A percentile compares a stretch with the other conserved stretches of the same genome.
Conservation (phyloP, 1,140 invertebrate species). For the Drosophila repletoides region DNA sequence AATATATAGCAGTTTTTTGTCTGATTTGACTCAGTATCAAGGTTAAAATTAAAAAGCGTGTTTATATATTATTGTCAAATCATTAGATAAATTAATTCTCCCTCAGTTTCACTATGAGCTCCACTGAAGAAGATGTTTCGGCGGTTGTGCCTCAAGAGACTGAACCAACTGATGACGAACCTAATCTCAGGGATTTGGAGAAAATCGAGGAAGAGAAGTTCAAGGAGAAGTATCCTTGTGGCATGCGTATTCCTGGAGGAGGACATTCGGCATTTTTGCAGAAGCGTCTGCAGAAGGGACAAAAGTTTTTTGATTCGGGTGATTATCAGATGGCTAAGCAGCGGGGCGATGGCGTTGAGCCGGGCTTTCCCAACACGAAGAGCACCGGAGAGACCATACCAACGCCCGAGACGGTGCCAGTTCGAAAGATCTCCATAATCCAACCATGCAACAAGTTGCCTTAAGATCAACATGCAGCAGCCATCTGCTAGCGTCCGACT, state of each 20-base stretch:
- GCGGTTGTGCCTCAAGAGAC: constrained; percentile 68
- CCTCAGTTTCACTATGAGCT: constrained; percentile 54
- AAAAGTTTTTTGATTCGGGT: constrained; percentile 99
- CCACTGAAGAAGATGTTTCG: constrained; percentile 71
- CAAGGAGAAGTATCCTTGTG: constrained; percentile 93
- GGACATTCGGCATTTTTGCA: constrained; percentile 97
- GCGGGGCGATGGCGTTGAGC: constrained; percentile 86
- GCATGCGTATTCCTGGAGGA: constrained; percentile 85
- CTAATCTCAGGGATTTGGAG: constrained; percentile 88
- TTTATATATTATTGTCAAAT: no score
- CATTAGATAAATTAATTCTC: no score
- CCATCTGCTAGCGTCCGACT: constrained; percentile 23
- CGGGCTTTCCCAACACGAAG: constrained; percentile 85
- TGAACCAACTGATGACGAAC: constrained; percentile 34
- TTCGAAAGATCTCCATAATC: constrained; percentile 95
- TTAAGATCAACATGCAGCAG: no score
- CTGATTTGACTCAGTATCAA: constrained; percentile 57
- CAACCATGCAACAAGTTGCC: constrained; percentile 84
- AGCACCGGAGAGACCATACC: constrained; percentile 97
- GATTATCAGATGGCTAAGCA: constrained; percentile 99
- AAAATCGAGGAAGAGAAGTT: constrained; percentile 97
- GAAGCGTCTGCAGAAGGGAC: constrained; percentile 96
- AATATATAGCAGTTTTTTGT: constrained; percentile 77
- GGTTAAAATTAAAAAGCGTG: constrained; percentile 35
- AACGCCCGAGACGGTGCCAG: constrained; percentile 95